phyloP scores from a whole-genome alignment of 2,113 vertebrate genomes.

The Brachyhypopomus occidentalis region DNA sequence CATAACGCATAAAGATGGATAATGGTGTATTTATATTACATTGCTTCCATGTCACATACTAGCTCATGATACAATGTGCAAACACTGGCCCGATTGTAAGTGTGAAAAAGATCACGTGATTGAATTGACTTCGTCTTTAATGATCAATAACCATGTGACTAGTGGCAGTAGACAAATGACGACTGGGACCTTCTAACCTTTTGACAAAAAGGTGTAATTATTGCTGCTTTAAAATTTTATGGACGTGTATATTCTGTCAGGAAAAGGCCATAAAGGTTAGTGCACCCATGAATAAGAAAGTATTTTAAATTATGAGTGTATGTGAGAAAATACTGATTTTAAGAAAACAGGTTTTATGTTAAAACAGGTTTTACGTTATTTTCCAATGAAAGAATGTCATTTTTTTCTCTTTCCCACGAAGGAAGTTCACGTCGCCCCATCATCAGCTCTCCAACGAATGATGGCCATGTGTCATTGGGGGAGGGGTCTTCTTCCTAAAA shows the following conservation, averaged over 20 bases:
- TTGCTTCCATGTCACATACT: neutral
- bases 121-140: constrained; percentile 60
- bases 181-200: constrained; percentile 62
- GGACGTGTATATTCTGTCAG: constrained; percentile 62
- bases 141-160: constrained; percentile 30
- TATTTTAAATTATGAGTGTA: constrained; percentile 72
- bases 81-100: constrained; percentile 3
- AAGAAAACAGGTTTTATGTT: too few relatives aligned
- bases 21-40: constrained; percentile 17
- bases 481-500: too few relatives aligned
- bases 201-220: constrained; percentile 58
- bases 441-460: too few relatives aligned
- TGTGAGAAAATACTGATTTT: constrained; percentile 51
- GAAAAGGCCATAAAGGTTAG: constrained; percentile 66
- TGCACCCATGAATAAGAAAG: constrained; percentile 53
- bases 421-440: too few relatives aligned
- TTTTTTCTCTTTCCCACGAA: too few relatives aligned
- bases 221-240: constrained; percentile 67
- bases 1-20: constrained; percentile 15
- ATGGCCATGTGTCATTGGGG: too few relatives aligned
- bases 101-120: constrained; percentile 25
- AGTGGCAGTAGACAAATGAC: constrained; percentile 62
- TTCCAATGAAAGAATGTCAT: too few relatives aligned
- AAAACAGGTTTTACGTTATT: too few relatives aligned
- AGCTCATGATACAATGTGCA: constrained; percentile 11